These are phyloP conservation scores for Cossypha niveicapilla DNA, from an alignment of 2,797 vertebrate genomes.

Conservation along the genomic window DNA sequence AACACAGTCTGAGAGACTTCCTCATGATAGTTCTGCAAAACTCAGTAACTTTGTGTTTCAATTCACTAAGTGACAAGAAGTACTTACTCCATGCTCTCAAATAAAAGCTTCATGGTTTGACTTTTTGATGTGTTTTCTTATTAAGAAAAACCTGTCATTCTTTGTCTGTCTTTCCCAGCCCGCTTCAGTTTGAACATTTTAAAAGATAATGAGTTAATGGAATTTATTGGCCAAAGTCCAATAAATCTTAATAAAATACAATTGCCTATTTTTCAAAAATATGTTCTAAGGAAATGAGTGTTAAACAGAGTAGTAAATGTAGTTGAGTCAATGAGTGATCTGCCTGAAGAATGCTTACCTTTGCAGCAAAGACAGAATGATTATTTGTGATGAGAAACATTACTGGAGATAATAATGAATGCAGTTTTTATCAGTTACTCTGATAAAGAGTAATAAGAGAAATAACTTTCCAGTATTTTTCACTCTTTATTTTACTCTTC, in stretches of 20 bases:
- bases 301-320: not conserved
- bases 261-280: not conserved
- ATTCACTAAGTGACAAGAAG: not conserved
- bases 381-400: not conserved
- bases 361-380: not conserved
- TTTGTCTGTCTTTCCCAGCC: not conserved
- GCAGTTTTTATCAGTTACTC: not conserved
- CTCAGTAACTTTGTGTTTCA: not conserved
- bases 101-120: not conserved
- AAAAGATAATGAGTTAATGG: not conserved
- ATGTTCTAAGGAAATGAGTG: not conserved
- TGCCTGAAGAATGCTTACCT: not conserved
- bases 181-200: not conserved
- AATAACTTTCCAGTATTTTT: not conserved
- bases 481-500: slow-evolving; percentile 32
- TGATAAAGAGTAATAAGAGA: no score
- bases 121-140: not conserved
- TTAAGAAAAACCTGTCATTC: not conserved
- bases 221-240: not conserved
- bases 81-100: not conserved
- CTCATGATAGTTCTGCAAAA: not conserved
- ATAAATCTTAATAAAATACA: not conserved
- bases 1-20: not conserved
- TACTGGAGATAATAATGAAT: not conserved
- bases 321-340: not conserved